phyloP scores from a whole-genome alignment of 2,888 invertebrate species.

The Operophtera brumata region DNA sequence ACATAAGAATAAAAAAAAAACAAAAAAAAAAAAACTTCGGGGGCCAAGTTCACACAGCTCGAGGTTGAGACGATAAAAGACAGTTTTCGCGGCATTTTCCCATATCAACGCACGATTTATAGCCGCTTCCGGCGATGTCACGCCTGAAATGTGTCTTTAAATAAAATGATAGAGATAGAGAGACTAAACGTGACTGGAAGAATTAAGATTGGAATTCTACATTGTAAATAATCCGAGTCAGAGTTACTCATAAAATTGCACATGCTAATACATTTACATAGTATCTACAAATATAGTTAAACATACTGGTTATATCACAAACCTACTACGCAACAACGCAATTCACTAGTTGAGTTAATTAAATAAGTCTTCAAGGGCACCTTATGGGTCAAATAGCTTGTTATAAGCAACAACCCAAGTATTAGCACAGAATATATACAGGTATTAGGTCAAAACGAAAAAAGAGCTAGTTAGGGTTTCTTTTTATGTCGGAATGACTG shows the following conservation, averaged over 20 bases:
- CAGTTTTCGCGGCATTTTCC: slow-evolving; percentile 60
- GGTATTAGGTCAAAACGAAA: neutral
- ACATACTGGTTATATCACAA: neutral
- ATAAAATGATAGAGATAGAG: slow-evolving; percentile 52
- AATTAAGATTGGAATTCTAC: slow-evolving; percentile 23
- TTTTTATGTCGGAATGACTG: neutral
- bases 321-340: neutral
- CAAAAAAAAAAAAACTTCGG: too few species aligned
- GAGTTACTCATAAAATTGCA: neutral
- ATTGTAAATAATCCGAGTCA: slow-evolving; percentile 16
- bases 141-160: slow-evolving; percentile 59
- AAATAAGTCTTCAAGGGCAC: neutral
- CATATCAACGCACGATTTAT: slow-evolving; percentile 66
- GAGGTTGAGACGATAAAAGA: slow-evolving; percentile 56
- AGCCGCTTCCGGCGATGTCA: slow-evolving; percentile 57
- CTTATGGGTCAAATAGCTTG: neutral
- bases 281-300: neutral
- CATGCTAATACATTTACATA: neutral
- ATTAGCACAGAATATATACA: too few species aligned
- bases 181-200: slow-evolving; percentile 49
- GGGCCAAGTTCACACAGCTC: too few species aligned
- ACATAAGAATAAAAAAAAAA: too few species aligned
- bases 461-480: neutral
- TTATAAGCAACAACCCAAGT: neutral
- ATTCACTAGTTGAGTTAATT: neutral